These are phyloP conservation scores for Ispidina lecontei DNA, from an alignment of 2,797 vertebrate species.

Conservation along the genomic window DNA sequence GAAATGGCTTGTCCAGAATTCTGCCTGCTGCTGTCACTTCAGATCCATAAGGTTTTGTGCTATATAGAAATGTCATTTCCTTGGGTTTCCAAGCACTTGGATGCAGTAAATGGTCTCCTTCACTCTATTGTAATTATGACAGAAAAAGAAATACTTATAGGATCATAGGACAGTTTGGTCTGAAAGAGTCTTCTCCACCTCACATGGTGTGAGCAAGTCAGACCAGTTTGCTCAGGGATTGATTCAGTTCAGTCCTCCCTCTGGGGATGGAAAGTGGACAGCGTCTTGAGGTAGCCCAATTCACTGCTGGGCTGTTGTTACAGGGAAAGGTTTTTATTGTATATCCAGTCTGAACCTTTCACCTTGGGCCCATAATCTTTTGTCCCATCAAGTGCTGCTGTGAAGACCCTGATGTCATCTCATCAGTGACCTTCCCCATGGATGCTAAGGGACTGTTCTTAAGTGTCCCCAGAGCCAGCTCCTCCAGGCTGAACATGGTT, in stretches of 20 bases:
- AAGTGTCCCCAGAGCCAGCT: neutral
- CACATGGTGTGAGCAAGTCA: neutral
- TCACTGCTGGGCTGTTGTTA: neutral
- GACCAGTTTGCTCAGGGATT: neutral
- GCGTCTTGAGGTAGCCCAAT: neutral
- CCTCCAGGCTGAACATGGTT: neutral
- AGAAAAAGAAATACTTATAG: neutral
- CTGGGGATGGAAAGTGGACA: neutral
- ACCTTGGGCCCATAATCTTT: neutral
- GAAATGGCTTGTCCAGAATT: neutral
- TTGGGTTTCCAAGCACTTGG: neutral
- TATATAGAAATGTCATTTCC: neutral
- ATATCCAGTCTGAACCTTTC: neutral
- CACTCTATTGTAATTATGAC: neutral
- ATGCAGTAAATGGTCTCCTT: neutral
- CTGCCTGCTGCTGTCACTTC: neutral
- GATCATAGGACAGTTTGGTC: neutral
- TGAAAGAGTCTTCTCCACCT: neutral
- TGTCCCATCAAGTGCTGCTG: accelerated
- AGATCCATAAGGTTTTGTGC: neutral
- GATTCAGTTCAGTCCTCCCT: neutral
- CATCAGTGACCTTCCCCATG: neutral
- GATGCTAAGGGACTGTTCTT: neutral
- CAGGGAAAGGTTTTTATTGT: neutral
- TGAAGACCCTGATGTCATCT: neutral